These are phyloP conservation scores for Myotis findleyi DNA, from an alignment of 2,797 vertebrate species.

Conservation along the genomic window DNA sequence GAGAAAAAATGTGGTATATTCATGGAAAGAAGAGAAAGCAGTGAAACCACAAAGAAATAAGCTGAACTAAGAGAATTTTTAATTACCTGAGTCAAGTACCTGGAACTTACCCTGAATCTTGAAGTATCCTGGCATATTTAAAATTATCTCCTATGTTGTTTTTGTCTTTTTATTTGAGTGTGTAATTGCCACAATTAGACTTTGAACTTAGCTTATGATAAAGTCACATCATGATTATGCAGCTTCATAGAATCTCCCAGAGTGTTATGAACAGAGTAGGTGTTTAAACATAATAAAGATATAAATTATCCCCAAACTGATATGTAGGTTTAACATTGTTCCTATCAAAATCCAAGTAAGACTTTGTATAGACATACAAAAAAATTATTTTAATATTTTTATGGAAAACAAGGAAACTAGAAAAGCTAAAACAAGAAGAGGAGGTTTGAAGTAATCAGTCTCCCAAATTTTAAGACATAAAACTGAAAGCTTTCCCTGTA, in stretches of 20 bases:
- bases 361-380: not conserved
- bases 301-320: not conserved
- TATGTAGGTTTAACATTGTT: not conserved
- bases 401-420: not conserved
- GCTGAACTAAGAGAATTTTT: not conserved
- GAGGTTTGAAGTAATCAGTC: not conserved
- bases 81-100: not conserved
- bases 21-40: not conserved
- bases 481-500: not conserved
- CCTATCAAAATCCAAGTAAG: not conserved
- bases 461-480: not conserved
- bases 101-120: not conserved
- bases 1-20: not conserved
- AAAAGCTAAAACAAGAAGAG: not conserved
- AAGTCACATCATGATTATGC: not conserved
- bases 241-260: not conserved
- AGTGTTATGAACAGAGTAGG: not conserved
- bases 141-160: not conserved
- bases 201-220: not conserved
- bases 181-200: not conserved
- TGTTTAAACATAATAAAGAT: constrained; percentile 2
- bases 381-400: not conserved
- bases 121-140: not conserved
- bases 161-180: not conserved
- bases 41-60: not conserved